These are phyloP conservation scores for Asteroscopus sphinx DNA, from an alignment of 2,888 invertebrate genomes.

Conservation along the genomic window DNA sequence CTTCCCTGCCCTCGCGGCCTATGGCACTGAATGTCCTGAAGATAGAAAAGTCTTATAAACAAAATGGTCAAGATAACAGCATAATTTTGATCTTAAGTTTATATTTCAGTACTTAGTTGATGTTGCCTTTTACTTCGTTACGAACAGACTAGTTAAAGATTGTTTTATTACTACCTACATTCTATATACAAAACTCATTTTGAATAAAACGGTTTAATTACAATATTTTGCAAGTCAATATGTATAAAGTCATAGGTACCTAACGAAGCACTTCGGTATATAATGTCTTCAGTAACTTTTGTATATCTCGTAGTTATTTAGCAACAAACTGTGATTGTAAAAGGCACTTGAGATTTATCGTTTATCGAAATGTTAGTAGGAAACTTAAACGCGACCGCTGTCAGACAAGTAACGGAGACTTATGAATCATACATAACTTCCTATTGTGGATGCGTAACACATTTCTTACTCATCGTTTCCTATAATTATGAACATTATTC, in stretches of 20 bases:
- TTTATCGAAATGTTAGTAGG: neutral
- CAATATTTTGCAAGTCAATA: too few species aligned
- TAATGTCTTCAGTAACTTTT: too few species aligned
- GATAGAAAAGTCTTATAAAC: neutral
- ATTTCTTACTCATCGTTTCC: constrained; percentile 71
- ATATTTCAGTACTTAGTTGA: neutral
- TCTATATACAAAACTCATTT: too few species aligned
- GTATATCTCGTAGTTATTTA: neutral
- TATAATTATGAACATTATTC: constrained; percentile 62
- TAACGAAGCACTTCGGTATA: too few species aligned
- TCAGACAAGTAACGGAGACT: constrained; percentile 43
- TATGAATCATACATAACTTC: constrained; percentile 74
- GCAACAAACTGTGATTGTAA: neutral
- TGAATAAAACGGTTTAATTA: too few species aligned
- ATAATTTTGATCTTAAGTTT: neutral
- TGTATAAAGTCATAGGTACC: too few species aligned
- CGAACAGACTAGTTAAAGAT: neutral
- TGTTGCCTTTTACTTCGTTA: too few species aligned
- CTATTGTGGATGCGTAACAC: constrained; percentile 68
- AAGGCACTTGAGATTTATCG: neutral
- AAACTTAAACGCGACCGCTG: constrained; percentile 33
- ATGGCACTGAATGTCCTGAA: constrained; percentile 75
- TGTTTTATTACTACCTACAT: too few species aligned
- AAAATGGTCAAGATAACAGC: neutral
- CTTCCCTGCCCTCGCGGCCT: constrained; percentile 56